Base-by-base conservation (phyloP, 2,888 invertebrate species). In the Drosophila fulvimacula region DNA sequence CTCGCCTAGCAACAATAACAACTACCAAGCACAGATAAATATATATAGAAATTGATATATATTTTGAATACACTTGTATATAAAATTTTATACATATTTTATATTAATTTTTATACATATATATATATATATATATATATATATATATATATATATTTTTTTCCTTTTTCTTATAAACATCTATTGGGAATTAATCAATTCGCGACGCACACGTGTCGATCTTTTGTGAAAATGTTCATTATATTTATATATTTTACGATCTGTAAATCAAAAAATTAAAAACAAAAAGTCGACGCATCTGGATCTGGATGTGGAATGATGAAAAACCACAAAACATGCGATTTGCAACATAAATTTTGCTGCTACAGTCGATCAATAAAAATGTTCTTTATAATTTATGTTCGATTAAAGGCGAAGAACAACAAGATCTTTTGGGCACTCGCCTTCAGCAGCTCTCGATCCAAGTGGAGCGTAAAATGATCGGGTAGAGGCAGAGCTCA, bases 131-230 rank as follows among this genome's bases (percentile, higher is more conserved):
- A 44, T 36, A 24, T 46, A 44, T 63, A 19, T 36, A 21, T 49
- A 42, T 55, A 48, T 36, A 65, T 61, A 41, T 69, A 41, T 56
- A 36, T 30, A 17, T 52, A 39, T 27, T 27, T 6, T 6, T 30
- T 59, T n/a, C 15, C n/a, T 46, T 32, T 59, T 21, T 58, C 64
- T 24, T 24, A 38, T 27, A 27, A 24, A 61, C 51, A 39, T 58
- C 34, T 51, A 73, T 64, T 68, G 58, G 63, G 30, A 1, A 69
- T 76, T 84, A 76, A 81, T 82, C 71, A 79, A 75, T 75, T 79
- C 36, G 44, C 53, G 65, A 48, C 39, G 69, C 60, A 75, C 83
- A 85, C 79, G 82, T 85, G 82, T 61, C 58, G 55, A 46, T 74
- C 41, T 11, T 59, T 62, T 55, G 53, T 57, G 59, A 24, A 64